Base-by-base conservation (phyloP, 2,113 vertebrate species). In the Chauna torquata region DNA sequence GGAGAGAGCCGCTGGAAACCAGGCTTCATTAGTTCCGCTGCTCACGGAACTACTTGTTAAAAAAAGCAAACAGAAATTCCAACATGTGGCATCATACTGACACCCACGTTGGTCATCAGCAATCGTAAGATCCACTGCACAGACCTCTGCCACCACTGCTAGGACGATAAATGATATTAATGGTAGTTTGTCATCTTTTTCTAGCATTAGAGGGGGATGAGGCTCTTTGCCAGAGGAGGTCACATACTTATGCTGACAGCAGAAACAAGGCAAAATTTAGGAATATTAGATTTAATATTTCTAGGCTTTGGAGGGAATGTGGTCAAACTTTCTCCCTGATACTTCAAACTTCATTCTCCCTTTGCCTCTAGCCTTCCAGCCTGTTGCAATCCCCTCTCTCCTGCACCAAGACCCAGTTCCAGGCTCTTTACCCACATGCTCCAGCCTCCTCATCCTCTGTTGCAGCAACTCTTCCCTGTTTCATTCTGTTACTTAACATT, bases 11-110 rank as follows among this genome's bases (percentile, higher is more conserved):
- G 87, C 96, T 94, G 96, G 96, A 82, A 97, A 96, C 93, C 96
- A 96, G 96, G 95, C 96, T 95, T 96, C 96, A 93, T 95, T 96
- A 97, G 96, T 97, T 96, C 96, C 96, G 85, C 95, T 95, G 94
- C 94, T 96, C 88, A 96, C 88, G 86, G 95, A 94, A 94, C 86
- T 66, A 94, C 94, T 91, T 97, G 92, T 96, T 95, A 91, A 92
- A 97, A 82, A 94, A 97, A 96, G 92, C 91, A 96, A 95, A 96
- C 92, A 97, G 95, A 96, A 94, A 97, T 95, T 95, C 94, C 95
- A 96, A 89, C 94, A 9, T 91, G 92, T 94, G 86, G 91, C 92
- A 95, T 96, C 94, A 47, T 9, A 28, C 68, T 38, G 88, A 94
- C 84, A 97, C 91, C 88, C 92, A 97, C 4, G 9, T 5, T 90